Conservation (phyloP, 2,113 vertebrate species). For the Tachuris rubrigastra region DNA sequence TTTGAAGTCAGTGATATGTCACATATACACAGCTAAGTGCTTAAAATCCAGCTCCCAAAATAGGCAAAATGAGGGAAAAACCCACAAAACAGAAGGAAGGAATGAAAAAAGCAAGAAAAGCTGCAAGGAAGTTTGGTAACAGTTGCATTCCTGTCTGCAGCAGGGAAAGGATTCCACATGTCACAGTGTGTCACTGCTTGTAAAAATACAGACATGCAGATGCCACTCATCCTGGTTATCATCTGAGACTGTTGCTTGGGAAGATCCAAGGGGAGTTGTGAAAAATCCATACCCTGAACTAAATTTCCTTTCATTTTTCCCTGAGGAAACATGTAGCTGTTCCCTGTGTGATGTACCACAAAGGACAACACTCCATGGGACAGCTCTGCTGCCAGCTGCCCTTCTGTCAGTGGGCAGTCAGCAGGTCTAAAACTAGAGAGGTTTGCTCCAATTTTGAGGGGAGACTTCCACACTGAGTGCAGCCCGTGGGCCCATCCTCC, state of each 20-base stretch:
- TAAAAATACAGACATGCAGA: not conserved
- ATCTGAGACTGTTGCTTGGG: not conserved
- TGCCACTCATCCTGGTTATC: not conserved
- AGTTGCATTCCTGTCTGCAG: not conserved
- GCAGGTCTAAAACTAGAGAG: not conserved
- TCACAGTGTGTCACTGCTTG: not conserved
- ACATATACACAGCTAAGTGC: slow-evolving; percentile 25
- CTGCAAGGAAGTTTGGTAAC: not conserved
- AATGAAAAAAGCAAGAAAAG: slow-evolving; percentile 25
- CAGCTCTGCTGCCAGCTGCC: not conserved
- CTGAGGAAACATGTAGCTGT: not conserved
- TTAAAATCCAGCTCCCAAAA: slow-evolving; percentile 50
- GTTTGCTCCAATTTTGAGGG: not conserved
- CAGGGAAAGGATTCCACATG: not conserved
- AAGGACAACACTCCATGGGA: not conserved
- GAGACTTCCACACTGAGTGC: not conserved
- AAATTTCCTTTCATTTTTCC: not conserved
- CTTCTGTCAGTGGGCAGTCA: not conserved
- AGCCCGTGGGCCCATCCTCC: not conserved
- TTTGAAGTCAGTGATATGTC: slow-evolving; percentile 81
- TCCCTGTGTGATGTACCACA: not conserved
- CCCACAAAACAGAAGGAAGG: not conserved
- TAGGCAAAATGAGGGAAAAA: not conserved
- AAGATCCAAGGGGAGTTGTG: not conserved
- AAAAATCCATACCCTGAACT: not conserved